phyloP scores from a whole-genome alignment of 2,113 vertebrate species.

The Puma concolor region DNA sequence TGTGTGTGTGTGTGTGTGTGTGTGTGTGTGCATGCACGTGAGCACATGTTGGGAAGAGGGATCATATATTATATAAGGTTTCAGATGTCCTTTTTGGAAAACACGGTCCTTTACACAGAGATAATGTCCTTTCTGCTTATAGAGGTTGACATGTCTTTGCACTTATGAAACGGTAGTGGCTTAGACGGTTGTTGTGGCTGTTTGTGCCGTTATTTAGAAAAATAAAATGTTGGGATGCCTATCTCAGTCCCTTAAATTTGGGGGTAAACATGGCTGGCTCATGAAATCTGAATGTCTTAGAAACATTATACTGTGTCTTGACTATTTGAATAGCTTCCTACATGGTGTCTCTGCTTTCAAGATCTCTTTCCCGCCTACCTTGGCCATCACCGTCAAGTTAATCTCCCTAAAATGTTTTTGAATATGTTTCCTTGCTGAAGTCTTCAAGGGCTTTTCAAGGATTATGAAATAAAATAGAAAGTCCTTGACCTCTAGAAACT shows the following conservation, averaged over 20 bases:
- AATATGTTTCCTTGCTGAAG: background rate
- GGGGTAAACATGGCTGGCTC: background rate
- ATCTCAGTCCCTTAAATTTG: background rate
- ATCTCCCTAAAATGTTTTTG: background rate
- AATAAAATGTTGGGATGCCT: background rate
- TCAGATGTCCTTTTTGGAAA: background rate
- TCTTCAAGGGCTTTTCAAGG: background rate
- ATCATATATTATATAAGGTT: background rate
- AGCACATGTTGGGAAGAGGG: background rate
- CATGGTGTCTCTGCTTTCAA: background rate
- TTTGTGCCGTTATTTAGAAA: background rate
- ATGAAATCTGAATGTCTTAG: background rate
- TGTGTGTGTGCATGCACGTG: background rate
- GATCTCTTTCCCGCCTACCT: background rate
- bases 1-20: too few relatives aligned
- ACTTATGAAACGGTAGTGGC: background rate
- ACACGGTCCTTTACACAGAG: background rate
- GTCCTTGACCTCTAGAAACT: background rate
- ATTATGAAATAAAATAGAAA: background rate
- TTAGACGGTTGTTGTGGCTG: background rate
- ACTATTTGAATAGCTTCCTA: background rate
- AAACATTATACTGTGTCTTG: background rate
- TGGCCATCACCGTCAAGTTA: background rate
- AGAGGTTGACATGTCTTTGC: background rate
- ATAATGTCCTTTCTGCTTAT: background rate